These are phyloP conservation scores for Nannoperca obscura DNA, from an alignment of 2,797 vertebrate species.

Conservation along the genomic window DNA sequence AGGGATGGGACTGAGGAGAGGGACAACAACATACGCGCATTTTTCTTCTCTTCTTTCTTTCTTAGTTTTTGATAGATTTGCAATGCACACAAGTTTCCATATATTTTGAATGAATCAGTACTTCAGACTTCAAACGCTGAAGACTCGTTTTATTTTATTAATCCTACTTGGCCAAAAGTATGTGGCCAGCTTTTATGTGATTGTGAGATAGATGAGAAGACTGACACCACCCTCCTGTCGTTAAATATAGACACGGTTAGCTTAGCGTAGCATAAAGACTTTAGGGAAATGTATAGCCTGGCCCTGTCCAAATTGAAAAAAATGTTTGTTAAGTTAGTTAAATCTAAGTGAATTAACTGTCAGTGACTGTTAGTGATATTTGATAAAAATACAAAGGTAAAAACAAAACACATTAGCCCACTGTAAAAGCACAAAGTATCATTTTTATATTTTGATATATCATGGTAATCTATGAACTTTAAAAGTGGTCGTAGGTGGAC, in stretches of 20 bases:
- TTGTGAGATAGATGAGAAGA: background rate
- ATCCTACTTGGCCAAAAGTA: background rate
- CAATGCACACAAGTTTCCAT: constrained; percentile 52
- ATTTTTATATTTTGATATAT: background rate
- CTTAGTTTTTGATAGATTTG: constrained; percentile 37
- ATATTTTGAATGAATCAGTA: constrained; percentile 32
- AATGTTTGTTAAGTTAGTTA: background rate
- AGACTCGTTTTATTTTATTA: constrained; percentile 7
- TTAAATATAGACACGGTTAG: background rate
- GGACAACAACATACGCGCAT: constrained; percentile 19
- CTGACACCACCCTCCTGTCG: background rate
- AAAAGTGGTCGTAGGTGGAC: background rate
- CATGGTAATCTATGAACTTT: background rate
- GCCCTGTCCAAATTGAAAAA: background rate
- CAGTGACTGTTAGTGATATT: no score
- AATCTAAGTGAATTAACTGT: no score
- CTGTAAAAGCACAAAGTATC: background rate
- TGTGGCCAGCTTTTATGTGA: background rate
- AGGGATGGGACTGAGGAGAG: constrained; percentile 55
- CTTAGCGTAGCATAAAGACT: background rate
- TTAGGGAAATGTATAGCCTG: background rate
- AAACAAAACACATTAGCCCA: background rate
- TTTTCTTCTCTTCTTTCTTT: constrained; percentile 7
- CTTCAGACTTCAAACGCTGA: constrained; percentile 18
- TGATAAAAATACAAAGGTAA: background rate